Conservation (phyloP, 2,888 invertebrate genomes). For the Melitaea athalia region DNA sequence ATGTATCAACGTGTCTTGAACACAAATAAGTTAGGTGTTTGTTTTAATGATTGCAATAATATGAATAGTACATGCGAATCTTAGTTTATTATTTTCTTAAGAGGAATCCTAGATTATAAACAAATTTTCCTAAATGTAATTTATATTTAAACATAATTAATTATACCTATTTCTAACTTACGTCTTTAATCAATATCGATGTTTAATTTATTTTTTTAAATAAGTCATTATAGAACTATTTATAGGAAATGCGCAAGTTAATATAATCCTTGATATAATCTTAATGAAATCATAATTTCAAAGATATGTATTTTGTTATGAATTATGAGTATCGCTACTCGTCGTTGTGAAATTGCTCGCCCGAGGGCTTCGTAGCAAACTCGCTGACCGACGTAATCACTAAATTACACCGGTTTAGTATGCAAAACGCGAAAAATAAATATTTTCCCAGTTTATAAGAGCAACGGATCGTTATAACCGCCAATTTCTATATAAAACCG, state of each 20-base stretch:
- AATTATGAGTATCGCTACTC: constrained; percentile 25
- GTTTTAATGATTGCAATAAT: not conserved
- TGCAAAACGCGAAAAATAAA: constrained; percentile 69
- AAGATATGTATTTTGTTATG: constrained; percentile 13
- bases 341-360: constrained; percentile 18
- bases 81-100: no score
- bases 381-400: constrained; percentile 63
- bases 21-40: not conserved
- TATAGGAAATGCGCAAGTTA: no score
- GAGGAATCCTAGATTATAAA: no score
- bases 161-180: no score
- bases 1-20: not conserved
- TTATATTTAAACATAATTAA: no score
- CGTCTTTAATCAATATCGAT: not conserved
- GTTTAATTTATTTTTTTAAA: not conserved
- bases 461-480: constrained; percentile 53
- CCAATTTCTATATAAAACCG: constrained; percentile 52
- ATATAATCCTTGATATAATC: not conserved
- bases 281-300: not conserved
- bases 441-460: constrained; percentile 58
- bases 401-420: constrained; percentile 67
- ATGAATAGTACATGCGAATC: not conserved
- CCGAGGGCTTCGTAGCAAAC: constrained; percentile 31
- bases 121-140: no score
- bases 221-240: no score